phyloP scores from a whole-genome alignment of 2,797 vertebrate species.

The Mus caroli region DNA sequence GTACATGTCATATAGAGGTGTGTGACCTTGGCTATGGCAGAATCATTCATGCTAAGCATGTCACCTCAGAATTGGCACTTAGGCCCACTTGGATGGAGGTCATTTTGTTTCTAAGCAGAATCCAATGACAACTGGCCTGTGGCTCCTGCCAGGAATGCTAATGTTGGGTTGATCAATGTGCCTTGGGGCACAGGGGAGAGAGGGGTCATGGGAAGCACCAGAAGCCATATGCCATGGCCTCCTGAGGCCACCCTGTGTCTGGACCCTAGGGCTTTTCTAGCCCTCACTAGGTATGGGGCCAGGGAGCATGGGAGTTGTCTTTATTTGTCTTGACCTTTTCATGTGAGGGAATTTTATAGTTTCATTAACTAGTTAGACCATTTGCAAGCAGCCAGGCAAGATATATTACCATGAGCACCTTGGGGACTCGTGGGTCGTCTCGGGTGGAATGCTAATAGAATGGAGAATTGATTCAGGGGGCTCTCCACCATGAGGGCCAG shows the following conservation, averaged over 20 bases:
- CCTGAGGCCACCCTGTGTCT: conserved; percentile 6
- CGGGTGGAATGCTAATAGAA: conserved; percentile 87
- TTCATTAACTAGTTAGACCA: conserved; percentile 88
- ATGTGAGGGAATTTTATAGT: conserved; percentile 90
- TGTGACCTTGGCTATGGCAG: conserved; percentile 84
- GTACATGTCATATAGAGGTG: background rate
- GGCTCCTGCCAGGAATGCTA: conserved; percentile 87
- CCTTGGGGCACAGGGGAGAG: background rate
- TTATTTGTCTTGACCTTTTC: conserved; percentile 90
- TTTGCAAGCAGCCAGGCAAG: conserved; percentile 87
- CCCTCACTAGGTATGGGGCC: conserved; percentile 59
- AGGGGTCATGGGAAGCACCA: background rate
- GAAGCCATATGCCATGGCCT: background rate
- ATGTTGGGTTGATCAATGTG: conserved; percentile 85
- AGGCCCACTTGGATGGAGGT: conserved; percentile 87
- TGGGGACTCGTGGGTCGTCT: conserved; percentile 83
- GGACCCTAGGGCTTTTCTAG: background rate
- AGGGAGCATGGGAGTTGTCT: conserved; percentile 82
- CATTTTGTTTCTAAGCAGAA: conserved; percentile 87
- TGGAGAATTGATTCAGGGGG: conserved; percentile 85
- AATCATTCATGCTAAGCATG: conserved; percentile 81
- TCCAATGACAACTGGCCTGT: conserved; percentile 84
- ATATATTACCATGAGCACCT: conserved; percentile 86
- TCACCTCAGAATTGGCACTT: conserved; percentile 84
- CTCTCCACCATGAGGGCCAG: background rate